Evolutionary conservation across 2,113 vertebrate genomes (phyloP), one percentile per base, ranked within the genome.

Genomic region (Toxotes jaculatrix): DNA sequence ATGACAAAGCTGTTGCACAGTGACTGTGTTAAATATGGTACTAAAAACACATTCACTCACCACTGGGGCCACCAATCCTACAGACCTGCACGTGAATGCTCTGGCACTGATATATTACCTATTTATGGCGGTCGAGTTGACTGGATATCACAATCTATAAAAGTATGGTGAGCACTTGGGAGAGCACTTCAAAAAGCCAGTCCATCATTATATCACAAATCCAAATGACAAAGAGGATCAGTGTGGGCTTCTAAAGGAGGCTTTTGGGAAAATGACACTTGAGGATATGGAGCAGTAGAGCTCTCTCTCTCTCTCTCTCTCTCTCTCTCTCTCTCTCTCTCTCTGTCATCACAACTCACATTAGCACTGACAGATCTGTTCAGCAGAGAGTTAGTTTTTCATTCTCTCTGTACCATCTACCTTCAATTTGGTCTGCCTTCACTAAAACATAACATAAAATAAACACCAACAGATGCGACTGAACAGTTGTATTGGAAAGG

Each of bases 221-320:
- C 67, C 74, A 73, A 38, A 84, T 75, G 87, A 89, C 75, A 87
- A 62, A 86, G 75, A 76, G 83, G 76, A 87, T 85, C 83, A 71
- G 86, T 63, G 89, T 88, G 80, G 89, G 86, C 83, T 91, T 89
- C 87, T 85, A 8, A 79, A 88, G 77, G 74, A 81, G 77, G 87
- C 88, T 79, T 80, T 82, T 23, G 81, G 88, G 84, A 75, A 86
- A 89, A 90, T 83, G 79, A 89, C 85, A 84, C 89, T 90, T 82
- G 80, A 89, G 87, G 80, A 90, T 88, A 82, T 87, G 64, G 42
- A 82, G 83, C 85, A 56, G 43, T 19, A 62, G 55, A 70, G 79
- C 43, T 36, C 62, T 63, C 60, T 61, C 61, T 63, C 71, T 27
- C 49, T 53, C 38, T 53, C 43, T 31, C 56, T 67, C 60, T 61